Evolutionary conservation across 1,140 invertebrate genomes (phyloP).

Genomic region (Protaetia brevitarsis): DNA sequence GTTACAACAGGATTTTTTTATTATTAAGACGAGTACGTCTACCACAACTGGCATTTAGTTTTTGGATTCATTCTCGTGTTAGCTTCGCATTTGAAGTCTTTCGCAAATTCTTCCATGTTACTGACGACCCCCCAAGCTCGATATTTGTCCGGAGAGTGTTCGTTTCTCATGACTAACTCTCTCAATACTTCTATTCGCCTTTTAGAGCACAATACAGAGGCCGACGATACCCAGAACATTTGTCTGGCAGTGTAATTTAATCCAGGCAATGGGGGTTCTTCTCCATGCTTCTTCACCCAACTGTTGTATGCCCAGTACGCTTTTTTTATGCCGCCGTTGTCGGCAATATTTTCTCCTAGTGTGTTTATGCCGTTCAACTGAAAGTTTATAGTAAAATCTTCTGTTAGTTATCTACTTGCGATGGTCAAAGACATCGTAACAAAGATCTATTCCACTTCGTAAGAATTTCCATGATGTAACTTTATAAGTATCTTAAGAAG

Average conservation of each 20-base stretch:
- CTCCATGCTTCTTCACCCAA: slow-evolving; percentile 48
- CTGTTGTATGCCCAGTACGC: slow-evolving; percentile 55
- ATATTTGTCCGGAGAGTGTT: slow-evolving; percentile 50
- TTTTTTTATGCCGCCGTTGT: slow-evolving; percentile 60
- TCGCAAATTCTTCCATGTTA: slow-evolving; percentile 64
- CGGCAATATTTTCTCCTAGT: slow-evolving; percentile 69
- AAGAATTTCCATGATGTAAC: too few species aligned
- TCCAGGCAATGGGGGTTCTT: slow-evolving; percentile 54
- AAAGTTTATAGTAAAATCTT: slow-evolving; percentile 45
- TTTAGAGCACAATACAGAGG: slow-evolving; percentile 52
- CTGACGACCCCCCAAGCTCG: slow-evolving; percentile 63
- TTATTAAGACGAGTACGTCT: slow-evolving; percentile 26
- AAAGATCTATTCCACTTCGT: neutral
- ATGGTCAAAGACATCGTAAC: too few species aligned
- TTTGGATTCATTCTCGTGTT: slow-evolving; percentile 83
- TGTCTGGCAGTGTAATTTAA: slow-evolving; percentile 61
- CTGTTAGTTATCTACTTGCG: neutral
- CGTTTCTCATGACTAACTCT: slow-evolving; percentile 49
- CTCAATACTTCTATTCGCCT: slow-evolving; percentile 48
- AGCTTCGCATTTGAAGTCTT: slow-evolving; percentile 64
- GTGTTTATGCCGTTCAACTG: slow-evolving; percentile 61
- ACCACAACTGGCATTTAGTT: slow-evolving; percentile 83
- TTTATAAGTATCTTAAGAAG: too few species aligned
- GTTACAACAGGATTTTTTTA: too few species aligned
- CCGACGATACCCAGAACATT: slow-evolving; percentile 58